Evolutionary conservation across 2,888 invertebrate genomes (phyloP).

Genomic region (Listrodromus nycthemerus): DNA sequence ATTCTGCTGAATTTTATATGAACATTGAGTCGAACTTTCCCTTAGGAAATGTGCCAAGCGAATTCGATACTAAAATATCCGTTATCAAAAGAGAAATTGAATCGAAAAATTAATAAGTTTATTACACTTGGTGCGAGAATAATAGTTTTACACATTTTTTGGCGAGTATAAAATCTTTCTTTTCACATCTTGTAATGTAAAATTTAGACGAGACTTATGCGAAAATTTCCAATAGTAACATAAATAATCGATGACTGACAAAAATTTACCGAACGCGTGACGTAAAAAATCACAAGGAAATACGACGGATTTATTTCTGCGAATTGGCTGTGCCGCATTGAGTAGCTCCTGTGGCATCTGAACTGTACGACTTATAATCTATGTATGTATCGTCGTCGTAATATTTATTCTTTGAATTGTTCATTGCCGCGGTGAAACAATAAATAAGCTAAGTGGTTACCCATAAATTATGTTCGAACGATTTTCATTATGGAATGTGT

Average conservation of each 20-base stretch:
- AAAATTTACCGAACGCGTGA: neutral
- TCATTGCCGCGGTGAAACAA: slow-evolving; percentile 71
- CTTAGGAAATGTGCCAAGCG: neutral
- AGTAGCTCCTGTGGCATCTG: neutral
- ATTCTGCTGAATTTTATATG: neutral
- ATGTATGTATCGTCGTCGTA: slow-evolving; percentile 61
- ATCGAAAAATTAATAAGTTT: no score
- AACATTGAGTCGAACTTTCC: neutral
- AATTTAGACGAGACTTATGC: no score
- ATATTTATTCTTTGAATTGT: slow-evolving; percentile 72
- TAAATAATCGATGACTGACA: neutral
- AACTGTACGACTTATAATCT: slow-evolving; percentile 31
- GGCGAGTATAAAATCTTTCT: no score
- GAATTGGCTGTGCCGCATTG: neutral
- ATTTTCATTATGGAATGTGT: neutral
- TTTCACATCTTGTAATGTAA: no score
- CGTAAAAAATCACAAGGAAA: neutral
- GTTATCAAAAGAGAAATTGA: neutral
- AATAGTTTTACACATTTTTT: no score
- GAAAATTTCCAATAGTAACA: neutral
- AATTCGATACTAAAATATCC: neutral
- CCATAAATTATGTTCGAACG: slow-evolving; percentile 3
- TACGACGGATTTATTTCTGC: neutral
- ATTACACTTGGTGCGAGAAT: no score
- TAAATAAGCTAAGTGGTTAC: slow-evolving; percentile 58